These are phyloP conservation scores for Monodelphis domestica DNA, from an alignment of 2,797 vertebrate genomes.

Conservation along the genomic window DNA sequence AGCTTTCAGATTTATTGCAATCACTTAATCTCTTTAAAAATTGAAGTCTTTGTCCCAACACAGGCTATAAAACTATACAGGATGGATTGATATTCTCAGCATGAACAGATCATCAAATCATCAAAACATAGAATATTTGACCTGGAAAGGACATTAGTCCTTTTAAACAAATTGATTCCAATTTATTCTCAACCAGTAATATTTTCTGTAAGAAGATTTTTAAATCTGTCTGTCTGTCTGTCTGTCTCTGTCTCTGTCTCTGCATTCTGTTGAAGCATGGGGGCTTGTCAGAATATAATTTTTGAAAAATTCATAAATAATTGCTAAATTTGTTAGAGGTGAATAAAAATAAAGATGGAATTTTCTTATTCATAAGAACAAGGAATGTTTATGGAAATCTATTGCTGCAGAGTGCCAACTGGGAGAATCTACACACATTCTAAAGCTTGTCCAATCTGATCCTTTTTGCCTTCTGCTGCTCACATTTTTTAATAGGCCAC, in stretches of 20 bases:
- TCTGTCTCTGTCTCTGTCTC: neutral
- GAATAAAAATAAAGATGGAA: neutral
- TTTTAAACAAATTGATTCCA: neutral
- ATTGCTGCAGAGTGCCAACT: no score
- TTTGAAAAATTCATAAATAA: neutral
- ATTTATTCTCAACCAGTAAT: neutral
- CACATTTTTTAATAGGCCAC: neutral
- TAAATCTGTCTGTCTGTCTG: no score
- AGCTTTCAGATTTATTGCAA: neutral
- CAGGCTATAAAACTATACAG: neutral
- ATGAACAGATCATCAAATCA: neutral
- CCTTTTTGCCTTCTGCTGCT: no score
- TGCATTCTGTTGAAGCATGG: neutral
- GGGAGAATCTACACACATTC: no score
- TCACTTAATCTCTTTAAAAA: neutral
- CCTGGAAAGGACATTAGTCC: no score
- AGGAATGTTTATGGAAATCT: neutral
- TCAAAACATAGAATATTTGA: neutral
- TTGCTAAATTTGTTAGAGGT: neutral
- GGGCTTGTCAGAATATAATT: neutral
- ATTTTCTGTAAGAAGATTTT: neutral
- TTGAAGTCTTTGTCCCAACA: neutral
- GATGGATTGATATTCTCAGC: neutral
- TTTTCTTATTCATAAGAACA: neutral
- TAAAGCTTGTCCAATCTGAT: neutral